These are phyloP conservation scores for Rhinophrynus dorsalis DNA, from an alignment of 2,797 vertebrate species.

Conservation along the genomic window DNA sequence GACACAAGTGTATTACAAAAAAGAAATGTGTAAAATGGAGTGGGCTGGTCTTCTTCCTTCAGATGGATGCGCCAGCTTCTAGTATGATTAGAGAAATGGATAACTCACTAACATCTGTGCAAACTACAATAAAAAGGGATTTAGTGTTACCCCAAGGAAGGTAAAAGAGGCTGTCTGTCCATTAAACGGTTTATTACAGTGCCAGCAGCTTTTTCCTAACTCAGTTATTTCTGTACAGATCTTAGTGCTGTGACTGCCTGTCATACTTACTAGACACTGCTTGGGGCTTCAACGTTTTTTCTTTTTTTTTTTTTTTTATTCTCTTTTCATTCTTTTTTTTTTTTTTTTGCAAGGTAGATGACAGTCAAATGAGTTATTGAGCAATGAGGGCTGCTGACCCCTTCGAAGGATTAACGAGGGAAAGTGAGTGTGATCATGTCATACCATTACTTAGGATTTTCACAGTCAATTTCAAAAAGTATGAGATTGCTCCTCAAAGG, in stretches of 20 bases:
- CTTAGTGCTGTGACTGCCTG: slow-evolving; percentile 84
- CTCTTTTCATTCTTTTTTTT: too few relatives aligned
- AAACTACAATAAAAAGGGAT: slow-evolving; percentile 98
- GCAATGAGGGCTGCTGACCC: slow-evolving; percentile 76
- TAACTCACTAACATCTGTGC: slow-evolving; percentile 98
- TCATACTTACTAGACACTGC: slow-evolving; percentile 85
- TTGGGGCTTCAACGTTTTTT: slow-evolving; percentile 70
- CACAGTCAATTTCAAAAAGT: slow-evolving; percentile 77
- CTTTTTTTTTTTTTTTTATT: slow-evolving; percentile 20
- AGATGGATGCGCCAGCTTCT: slow-evolving; percentile 91
- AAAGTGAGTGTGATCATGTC: slow-evolving; percentile 81
- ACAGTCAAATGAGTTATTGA: slow-evolving; percentile 85
- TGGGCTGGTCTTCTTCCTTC: slow-evolving; percentile 76
- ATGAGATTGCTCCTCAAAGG: slow-evolving; percentile 69
- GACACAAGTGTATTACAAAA: slow-evolving; percentile 83
- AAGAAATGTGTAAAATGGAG: slow-evolving; percentile 74
- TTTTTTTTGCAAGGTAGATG: slow-evolving; percentile 76
- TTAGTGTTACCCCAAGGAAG: slow-evolving; percentile 96
- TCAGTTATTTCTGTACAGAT: slow-evolving; percentile 89
- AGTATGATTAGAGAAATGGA: slow-evolving; percentile 94
- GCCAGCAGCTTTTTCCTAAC: slow-evolving; percentile 96
- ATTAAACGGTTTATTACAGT: slow-evolving; percentile 99
- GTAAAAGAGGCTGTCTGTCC: slow-evolving; percentile 95
- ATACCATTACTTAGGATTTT: slow-evolving; percentile 79
- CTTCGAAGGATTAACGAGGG: slow-evolving; percentile 79